These are phyloP conservation scores for Limnephilus lunatus DNA, from an alignment of 2,888 invertebrate species.

Conservation along the genomic window DNA sequence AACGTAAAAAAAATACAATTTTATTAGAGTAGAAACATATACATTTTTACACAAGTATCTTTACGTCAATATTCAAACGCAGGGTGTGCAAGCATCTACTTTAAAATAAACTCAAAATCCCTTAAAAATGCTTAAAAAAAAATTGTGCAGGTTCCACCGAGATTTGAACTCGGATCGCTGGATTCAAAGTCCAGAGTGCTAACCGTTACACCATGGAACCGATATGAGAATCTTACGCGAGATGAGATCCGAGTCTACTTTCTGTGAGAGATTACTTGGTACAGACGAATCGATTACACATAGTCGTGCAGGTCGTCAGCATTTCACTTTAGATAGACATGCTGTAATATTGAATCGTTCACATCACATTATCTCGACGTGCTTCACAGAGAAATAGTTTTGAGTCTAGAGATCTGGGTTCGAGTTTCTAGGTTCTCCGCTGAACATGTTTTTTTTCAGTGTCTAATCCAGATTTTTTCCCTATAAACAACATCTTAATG, in stretches of 20 bases:
- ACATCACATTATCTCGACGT: constrained; percentile 67
- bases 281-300: background rate
- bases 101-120: background rate
- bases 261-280: constrained; percentile 7
- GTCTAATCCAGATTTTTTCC: background rate
- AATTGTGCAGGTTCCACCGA: constrained; percentile 76
- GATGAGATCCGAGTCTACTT: constrained; percentile 10
- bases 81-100: background rate
- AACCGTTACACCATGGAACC: constrained; percentile 82
- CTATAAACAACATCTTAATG: background rate
- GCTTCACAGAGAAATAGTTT: constrained; percentile 87
- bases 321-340: background rate
- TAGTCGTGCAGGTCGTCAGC: constrained; percentile 11
- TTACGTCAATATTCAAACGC: background rate
- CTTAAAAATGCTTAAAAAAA: background rate
- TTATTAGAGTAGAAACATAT: background rate
- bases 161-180: constrained; percentile 81
- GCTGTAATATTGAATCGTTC: background rate
- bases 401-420: constrained; percentile 89
- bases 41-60: background rate
- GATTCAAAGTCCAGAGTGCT: constrained; percentile 82
- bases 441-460: constrained; percentile 70
- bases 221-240: constrained; percentile 24
- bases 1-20: background rate
- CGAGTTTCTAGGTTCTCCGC: constrained; percentile 81